Evolutionary conservation across 37 sponge, comb jelly and placozoan species (phyloP).

Genomic region (Agelas oroides): DNA sequence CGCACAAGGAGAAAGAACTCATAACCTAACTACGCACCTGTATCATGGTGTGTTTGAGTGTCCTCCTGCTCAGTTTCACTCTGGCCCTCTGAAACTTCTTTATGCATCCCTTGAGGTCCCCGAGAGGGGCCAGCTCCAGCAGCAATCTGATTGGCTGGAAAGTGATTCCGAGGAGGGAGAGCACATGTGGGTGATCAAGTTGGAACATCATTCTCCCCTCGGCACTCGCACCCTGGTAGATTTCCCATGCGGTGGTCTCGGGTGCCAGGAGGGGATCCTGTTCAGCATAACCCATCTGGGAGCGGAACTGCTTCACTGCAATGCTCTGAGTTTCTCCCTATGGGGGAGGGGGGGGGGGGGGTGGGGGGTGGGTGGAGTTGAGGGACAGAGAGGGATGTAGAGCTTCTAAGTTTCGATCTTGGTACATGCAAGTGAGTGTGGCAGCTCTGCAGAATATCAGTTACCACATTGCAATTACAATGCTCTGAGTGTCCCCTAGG

Average conservation of each 20-base stretch:
- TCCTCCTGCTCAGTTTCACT: conserved; percentile 38
- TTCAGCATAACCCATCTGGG: neutral
- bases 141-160: conserved; percentile 74
- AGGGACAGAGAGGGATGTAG: no score
- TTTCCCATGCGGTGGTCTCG: conserved; percentile 53
- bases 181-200: conserved; percentile 75
- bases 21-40: conserved; percentile 79
- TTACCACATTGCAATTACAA: no score
- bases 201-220: conserved; percentile 78
- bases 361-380: no score
- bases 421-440: no score
- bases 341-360: no score
- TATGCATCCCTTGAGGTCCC: conserved; percentile 68
- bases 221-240: conserved; percentile 73
- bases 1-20: no score
- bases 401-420: no score
- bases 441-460: no score
- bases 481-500: no score
- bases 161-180: conserved; percentile 68
- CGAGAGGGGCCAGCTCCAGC: conserved; percentile 78
- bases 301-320: conserved; percentile 64
- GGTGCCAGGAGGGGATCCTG: conserved; percentile 8
- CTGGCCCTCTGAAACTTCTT: conserved; percentile 29
- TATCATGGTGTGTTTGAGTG: conserved; percentile 51
- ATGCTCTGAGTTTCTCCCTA: conserved; percentile 33